Conservation (phyloP, 2,797 vertebrate species). For the Rhinichthys osculus region DNA sequence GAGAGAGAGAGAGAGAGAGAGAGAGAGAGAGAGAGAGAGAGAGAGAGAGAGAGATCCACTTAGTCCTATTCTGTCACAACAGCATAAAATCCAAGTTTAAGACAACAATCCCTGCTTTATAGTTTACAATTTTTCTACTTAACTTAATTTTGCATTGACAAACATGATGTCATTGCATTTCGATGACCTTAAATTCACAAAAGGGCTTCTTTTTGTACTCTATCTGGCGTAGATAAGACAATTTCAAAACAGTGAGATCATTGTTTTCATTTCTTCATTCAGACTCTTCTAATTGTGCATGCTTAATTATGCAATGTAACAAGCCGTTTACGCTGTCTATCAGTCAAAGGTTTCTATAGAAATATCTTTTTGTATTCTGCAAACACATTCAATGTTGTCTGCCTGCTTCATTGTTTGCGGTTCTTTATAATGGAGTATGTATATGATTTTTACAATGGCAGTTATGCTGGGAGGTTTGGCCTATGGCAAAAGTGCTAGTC, state of each 20-base stretch:
- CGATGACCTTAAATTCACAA: not conserved
- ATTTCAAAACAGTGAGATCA: constrained; percentile 40
- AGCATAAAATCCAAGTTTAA: not conserved
- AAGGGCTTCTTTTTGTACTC: constrained; percentile 15
- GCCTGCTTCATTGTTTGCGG: constrained; percentile 22
- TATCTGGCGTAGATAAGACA: constrained; percentile 27
- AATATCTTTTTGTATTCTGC: constrained; percentile 19
- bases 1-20: constrained; percentile 46
- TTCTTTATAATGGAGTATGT: constrained; percentile 40
- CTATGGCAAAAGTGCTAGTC: constrained; percentile 17
- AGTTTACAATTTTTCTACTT: not conserved
- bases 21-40: no score
- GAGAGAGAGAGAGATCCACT: constrained; percentile 48
- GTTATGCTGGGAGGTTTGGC: constrained; percentile 3
- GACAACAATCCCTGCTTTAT: not conserved
- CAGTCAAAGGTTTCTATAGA: constrained; percentile 34
- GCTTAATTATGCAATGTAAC: constrained; percentile 45
- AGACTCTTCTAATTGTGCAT: constrained; percentile 47
- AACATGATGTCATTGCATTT: constrained; percentile 23
- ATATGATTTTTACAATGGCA: constrained; percentile 34
- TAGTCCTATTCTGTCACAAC: constrained; percentile 56
- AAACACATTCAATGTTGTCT: constrained; percentile 43
- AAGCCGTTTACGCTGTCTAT: constrained; percentile 2
- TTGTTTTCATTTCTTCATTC: constrained; percentile 50
- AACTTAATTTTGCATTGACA: constrained; percentile 12